Evolutionary conservation across 2,113 vertebrate genomes (phyloP), one percentile per base, ranked within the genome.

Genomic region (Labeo rohita): DNA sequence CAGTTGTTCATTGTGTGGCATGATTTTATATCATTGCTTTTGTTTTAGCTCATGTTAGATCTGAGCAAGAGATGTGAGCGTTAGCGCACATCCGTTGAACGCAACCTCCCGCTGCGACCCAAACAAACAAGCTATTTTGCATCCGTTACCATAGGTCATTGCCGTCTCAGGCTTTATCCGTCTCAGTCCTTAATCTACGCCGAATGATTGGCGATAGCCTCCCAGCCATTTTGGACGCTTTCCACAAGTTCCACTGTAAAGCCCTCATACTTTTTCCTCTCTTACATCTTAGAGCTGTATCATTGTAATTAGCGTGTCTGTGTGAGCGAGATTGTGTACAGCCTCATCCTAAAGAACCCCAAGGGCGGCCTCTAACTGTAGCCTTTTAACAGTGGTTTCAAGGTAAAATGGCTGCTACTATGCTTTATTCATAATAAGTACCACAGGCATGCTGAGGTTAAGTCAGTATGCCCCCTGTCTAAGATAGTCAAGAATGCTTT

Each of bases 401-500:
- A 85, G 39, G 52, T 68, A 39, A 15, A 23, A 82, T 47, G 16
- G 9, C 18, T 49, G 16, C 28, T 50, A 9, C 47, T 47, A 45
- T 78, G 47, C 16, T 77, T 87, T 82, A 56, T 80, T 68, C 21
- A 77, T 49, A 61, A 63, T 74, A 80, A 76, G 54, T 86, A 61
- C 9, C 13, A 4, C 81, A 80, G 68, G 80, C 34, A 66, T 34
- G 52, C 36, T 39, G 54, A 86, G 63, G 59, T 63, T 13, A 86
- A 86, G 85, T 86, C 50, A 61, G 66, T 80, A 79, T 78, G 86
- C 89, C 79, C 77, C 65, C 79, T 3, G 72, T 73, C 82, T 89
- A 89, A 90, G 90, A 89, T 86, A 45, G 45, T 84, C 84, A 68
- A 75, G 85, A 86, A 70, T 87, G 74, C 83, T 81, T 85, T 80